phyloP scores from a whole-genome alignment of 2,888 invertebrate species.

The Sesia apiformis region DNA sequence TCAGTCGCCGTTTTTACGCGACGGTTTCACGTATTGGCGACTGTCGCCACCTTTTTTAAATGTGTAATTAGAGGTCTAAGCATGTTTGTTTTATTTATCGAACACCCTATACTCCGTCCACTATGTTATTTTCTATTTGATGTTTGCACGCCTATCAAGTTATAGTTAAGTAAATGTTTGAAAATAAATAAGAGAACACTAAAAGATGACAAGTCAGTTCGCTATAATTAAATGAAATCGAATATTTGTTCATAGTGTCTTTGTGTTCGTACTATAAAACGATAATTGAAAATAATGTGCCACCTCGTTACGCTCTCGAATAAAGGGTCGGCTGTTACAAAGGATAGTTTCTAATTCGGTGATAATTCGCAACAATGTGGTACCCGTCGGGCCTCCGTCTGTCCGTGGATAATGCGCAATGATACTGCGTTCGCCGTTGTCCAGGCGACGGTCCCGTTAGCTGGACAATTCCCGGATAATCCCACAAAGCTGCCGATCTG shows the following conservation, averaged over 20 bases:
- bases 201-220: neutral
- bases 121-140: no score
- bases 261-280: slow-evolving; percentile 11
- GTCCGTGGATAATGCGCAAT: slow-evolving; percentile 60
- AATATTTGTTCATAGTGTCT: neutral
- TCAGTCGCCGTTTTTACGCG: slow-evolving; percentile 56
- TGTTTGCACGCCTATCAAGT: slow-evolving; percentile 22
- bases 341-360: slow-evolving; percentile 61
- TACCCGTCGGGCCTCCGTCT: slow-evolving; percentile 39
- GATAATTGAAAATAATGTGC: slow-evolving; percentile 39
- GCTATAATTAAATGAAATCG: no score
- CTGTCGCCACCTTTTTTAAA: slow-evolving; percentile 64
- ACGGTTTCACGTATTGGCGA: slow-evolving; percentile 62
- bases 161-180: neutral
- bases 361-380: slow-evolving; percentile 62
- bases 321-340: slow-evolving; percentile 39
- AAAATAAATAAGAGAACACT: neutral
- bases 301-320: slow-evolving; percentile 67
- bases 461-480: slow-evolving; percentile 59
- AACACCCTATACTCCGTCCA: slow-evolving; percentile 23
- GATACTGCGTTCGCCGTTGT: slow-evolving; percentile 59
- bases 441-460: slow-evolving; percentile 48
- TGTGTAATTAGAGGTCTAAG: slow-evolving; percentile 61
- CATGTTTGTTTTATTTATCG: slow-evolving; percentile 56
- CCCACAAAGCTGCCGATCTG: slow-evolving; percentile 52